Percentiles rank a stretch among this genome's conserved stretches.
Evolutionary conservation across 2,113 vertebrate genomes (phyloP).

Genomic region (Pitta sordida): DNA sequence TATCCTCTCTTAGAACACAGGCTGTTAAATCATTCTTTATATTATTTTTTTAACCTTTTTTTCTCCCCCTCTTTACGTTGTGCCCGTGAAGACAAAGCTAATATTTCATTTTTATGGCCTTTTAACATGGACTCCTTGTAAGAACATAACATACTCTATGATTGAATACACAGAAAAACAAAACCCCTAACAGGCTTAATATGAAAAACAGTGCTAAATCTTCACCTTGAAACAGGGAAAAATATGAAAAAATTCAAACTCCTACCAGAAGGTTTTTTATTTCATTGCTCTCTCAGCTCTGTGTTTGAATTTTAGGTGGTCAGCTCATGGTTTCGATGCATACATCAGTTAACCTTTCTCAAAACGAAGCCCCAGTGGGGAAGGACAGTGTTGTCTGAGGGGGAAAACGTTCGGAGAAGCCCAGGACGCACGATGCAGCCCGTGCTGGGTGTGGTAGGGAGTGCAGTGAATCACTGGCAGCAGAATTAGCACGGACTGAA

Average conservation of each 20-base stretch:
- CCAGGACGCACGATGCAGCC: not conserved
- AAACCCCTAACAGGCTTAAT: constrained; percentile 14
- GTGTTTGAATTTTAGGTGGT: not conserved
- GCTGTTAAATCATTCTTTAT: constrained; percentile 7
- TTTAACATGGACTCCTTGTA: constrained; percentile 25
- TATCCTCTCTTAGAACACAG: not conserved
- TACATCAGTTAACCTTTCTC: not conserved
- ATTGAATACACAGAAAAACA: constrained; percentile 40
- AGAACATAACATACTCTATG: constrained; percentile 6
- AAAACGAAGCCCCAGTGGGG: fast-evolving
- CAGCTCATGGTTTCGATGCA: not conserved
- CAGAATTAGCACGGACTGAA: not conserved
- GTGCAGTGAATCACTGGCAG: not conserved
- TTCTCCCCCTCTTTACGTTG: not conserved
- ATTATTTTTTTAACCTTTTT: not conserved
- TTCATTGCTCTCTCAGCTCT: not conserved
- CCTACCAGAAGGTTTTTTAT: not conserved
- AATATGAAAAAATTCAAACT: not conserved
- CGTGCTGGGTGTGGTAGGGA: not conserved
- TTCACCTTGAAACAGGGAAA: not conserved
- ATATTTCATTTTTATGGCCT: constrained; percentile 60
- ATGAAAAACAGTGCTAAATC: constrained; percentile 27
- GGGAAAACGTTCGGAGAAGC: not conserved
- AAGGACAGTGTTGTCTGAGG: not conserved
- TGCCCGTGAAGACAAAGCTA: not conserved